Base-by-base conservation (phyloP, 2,888 invertebrate genomes). In the Hanleya hanleyi region DNA sequence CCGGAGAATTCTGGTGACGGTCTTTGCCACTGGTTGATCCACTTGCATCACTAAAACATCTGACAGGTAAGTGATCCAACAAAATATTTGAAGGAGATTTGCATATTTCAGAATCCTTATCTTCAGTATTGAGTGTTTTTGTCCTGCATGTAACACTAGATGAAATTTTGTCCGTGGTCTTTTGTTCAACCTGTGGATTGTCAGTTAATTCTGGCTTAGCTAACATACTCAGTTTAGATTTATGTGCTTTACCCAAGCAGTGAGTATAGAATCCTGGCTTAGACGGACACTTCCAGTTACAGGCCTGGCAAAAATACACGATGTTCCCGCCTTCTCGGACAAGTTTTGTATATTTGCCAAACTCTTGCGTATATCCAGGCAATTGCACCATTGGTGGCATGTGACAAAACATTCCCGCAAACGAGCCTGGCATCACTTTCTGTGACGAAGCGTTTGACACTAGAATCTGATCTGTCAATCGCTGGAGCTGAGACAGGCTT, bases 221-320 rank as follows among this genome's bases (percentile, higher is more conserved):
- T 18, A 41, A 41, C 18, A 57, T 1, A 4, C 9, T 57, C 15
- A 57, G 12, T 32, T 29, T 57, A 32, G 57, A 15, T 62, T 77
- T 77, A 74, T 86, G 84, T 35, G 77, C 67, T 7, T 76, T 69
- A 35, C 78, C 76, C 32, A 78, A 77, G 69, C 84, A 84, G 67
- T 84, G 86, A 32, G 73, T 77, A 50, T 82, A 79, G 71, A 86
- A 86, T n/a, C 80, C 80, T 29, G 83, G 73, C 67, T 83, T 82
- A 6, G 83, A 80, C 57, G 83, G 84, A 38, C 83, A 83, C 72
- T 84, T 86, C 81, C 81, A 84, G 72, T 86, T 86, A 74, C 85
- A 86, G 22, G 84, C 81, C 69, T 86, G 85, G 75, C 85, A 86
- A 69, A 86, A 86, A 65, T 86, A 86, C 6, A 84, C 84, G 74